phyloP scores from a whole-genome alignment of 2,888 invertebrate species.

The Drosophila phalerata region DNA sequence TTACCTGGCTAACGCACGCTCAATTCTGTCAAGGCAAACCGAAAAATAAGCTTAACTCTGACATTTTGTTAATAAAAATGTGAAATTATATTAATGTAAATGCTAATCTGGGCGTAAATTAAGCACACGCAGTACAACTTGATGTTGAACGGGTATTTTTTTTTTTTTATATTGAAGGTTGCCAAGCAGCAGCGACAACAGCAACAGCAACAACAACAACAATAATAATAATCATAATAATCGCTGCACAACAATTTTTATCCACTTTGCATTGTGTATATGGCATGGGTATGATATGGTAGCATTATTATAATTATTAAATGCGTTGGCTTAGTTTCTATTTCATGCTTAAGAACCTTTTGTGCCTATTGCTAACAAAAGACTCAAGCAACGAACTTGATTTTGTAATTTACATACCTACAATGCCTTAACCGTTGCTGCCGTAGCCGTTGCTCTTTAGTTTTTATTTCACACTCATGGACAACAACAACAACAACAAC shows the following conservation, averaged over 20 bases:
- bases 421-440: conserved; percentile 33
- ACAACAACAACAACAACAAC: conserved; percentile 50
- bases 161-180: conserved; percentile 61
- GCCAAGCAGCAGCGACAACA: conserved; percentile 33
- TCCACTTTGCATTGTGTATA: conserved; percentile 45
- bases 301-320: conserved; percentile 49
- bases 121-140: conserved; percentile 65
- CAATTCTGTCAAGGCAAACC: conserved; percentile 47
- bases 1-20: conserved; percentile 21
- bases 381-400: conserved; percentile 81
- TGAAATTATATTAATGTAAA: conserved; percentile 76
- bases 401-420: conserved; percentile 77
- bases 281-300: conserved; percentile 22
- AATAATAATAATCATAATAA: conserved; percentile 34
- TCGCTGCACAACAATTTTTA: conserved; percentile 50
- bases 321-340: conserved; percentile 72
- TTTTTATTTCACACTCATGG: conserved; percentile 75
- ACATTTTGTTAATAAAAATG: conserved; percentile 68
- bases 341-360: conserved; percentile 75
- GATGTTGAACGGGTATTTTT: conserved; percentile 61
- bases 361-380: conserved; percentile 70
- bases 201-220: conserved; percentile 5
- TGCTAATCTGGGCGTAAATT: conserved; percentile 77
- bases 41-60: conserved; percentile 35
- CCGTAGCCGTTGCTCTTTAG: conserved; percentile 31